A percentile compares a stretch with the other conserved stretches of the same genome.
phyloP scores from a whole-genome alignment of 2,888 invertebrate species.

The Gryllus longicercus region DNA sequence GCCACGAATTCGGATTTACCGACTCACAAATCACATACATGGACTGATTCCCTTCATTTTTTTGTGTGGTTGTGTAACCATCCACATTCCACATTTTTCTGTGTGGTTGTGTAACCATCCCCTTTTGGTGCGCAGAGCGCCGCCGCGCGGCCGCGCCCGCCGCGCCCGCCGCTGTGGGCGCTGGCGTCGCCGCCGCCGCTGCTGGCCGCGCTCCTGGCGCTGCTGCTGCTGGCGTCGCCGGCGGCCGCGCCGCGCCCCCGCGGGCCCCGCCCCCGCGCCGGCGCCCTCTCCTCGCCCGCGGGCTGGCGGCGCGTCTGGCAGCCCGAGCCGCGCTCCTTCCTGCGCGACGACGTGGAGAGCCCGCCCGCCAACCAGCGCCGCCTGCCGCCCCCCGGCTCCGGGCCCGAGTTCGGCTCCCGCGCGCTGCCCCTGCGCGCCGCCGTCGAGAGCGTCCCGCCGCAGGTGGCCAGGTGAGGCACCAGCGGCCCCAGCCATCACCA shows the following conservation, averaged over 20 bases:
- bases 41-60: too few relatives aligned
- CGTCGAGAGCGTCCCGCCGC: constrained; percentile 65
- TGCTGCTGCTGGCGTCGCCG: not conserved
- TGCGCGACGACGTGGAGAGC: constrained; percentile 35
- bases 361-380: constrained; percentile 21
- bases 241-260: not conserved
- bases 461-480: constrained; percentile 26
- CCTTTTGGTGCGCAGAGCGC: not conserved
- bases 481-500: not conserved
- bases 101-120: not conserved
- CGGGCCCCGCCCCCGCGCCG: not conserved
- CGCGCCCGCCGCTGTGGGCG: not conserved
- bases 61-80: too few relatives aligned
- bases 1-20: too few relatives aligned
- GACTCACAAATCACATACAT: too few relatives aligned
- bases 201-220: not conserved
- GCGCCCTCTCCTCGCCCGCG: not conserved
- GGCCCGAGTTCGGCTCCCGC: constrained; percentile 45
- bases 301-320: constrained; percentile 20
- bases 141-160: not conserved
- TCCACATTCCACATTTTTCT: too few relatives aligned
- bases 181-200: not conserved
- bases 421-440: constrained; percentile 67
- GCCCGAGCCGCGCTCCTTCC: constrained; percentile 28
- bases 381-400: constrained; percentile 23